Conservation (phyloP, 2,888 invertebrate species). For the Rosalia funebris region DNA sequence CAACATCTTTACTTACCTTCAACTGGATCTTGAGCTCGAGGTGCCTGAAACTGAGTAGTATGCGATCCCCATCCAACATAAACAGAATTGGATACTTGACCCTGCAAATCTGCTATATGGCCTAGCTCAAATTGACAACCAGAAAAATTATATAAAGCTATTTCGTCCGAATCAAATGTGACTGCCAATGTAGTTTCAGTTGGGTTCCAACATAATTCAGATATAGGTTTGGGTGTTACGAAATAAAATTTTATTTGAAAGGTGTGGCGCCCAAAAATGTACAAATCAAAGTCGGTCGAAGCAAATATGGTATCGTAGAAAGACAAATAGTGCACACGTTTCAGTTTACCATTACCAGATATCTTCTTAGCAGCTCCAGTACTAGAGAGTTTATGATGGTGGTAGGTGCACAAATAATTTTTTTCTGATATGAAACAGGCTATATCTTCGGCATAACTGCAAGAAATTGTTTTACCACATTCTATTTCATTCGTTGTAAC, state of each 20-base stretch:
- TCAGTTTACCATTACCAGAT: slow-evolving; percentile 8
- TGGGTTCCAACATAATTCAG: slow-evolving; percentile 41
- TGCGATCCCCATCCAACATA: slow-evolving; percentile 96
- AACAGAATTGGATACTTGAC: slow-evolving; percentile 72
- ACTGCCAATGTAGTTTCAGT: slow-evolving; percentile 38
- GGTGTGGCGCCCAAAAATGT: slow-evolving; percentile 19
- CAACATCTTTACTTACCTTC: slow-evolving; percentile 42
- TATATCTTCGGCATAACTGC: slow-evolving; percentile 9
- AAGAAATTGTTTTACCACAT: slow-evolving; percentile 10
- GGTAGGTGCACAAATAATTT: slow-evolving; percentile 19
- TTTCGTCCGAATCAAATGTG: slow-evolving; percentile 26
- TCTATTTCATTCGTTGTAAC: slow-evolving; percentile 8
- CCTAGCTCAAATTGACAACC: slow-evolving; percentile 21
- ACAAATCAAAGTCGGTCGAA: background rate
- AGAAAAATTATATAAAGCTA: slow-evolving; percentile 36
- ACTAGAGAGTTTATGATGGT: slow-evolving; percentile 3
- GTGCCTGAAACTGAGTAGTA: slow-evolving; percentile 95
- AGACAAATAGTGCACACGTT: slow-evolving; percentile 37
- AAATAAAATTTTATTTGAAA: background rate
- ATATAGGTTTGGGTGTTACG: slow-evolving; percentile 21
- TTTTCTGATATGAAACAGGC: slow-evolving; percentile 28
- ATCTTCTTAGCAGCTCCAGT: slow-evolving; percentile 15
- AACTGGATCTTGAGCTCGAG: slow-evolving; percentile 68
- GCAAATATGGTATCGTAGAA: slow-evolving; percentile 4
- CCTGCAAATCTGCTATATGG: slow-evolving; percentile 20